These are phyloP conservation scores for Nothoprocta perdicaria DNA, from an alignment of 2,113 vertebrate genomes.

Conservation along the genomic window DNA sequence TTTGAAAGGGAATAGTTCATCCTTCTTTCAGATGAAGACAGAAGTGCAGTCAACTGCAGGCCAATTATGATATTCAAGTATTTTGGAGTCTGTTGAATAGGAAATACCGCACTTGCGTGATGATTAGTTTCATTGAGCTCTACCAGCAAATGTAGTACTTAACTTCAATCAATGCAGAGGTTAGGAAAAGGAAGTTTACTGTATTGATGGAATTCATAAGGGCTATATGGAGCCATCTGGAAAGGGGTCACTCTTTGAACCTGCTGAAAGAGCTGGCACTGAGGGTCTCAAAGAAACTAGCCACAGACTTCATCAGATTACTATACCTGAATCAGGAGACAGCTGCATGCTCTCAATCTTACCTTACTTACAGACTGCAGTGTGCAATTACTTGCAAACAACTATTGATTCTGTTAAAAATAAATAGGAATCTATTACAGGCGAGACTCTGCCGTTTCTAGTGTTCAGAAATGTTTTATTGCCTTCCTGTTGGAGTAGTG, in stretches of 20 bases:
- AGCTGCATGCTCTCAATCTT: constrained; percentile 57
- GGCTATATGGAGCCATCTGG: constrained; percentile 46
- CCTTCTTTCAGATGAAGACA: constrained; percentile 30
- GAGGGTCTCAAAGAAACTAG: constrained; percentile 45
- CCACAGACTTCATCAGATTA: constrained; percentile 59
- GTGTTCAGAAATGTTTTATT: constrained; percentile 69
- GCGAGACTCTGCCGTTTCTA: constrained; percentile 56
- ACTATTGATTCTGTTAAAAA: constrained; percentile 82
- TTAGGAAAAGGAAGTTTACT: constrained; percentile 65
- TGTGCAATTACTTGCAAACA: constrained; percentile 76
- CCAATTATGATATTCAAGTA: constrained; percentile 74
- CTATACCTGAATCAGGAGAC: constrained; percentile 18
- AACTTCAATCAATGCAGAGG: constrained; percentile 71
- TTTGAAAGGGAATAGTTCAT: constrained; percentile 35
- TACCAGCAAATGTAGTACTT: constrained; percentile 71
- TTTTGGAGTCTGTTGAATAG: constrained; percentile 68
- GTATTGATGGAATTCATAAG: constrained; percentile 64
- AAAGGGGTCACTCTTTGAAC: constrained; percentile 23
- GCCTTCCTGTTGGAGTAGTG: constrained; percentile 69
- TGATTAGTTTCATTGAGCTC: constrained; percentile 78
- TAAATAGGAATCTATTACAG: constrained; percentile 77
- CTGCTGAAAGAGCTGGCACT: constrained; percentile 39
- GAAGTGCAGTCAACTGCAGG: constrained; percentile 51
- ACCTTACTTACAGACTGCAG: constrained; percentile 71
- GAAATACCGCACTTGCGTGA: constrained; percentile 63